phyloP scores from a whole-genome alignment of 2,113 vertebrate genomes.

The Sterrhoptilus dennistouni region DNA sequence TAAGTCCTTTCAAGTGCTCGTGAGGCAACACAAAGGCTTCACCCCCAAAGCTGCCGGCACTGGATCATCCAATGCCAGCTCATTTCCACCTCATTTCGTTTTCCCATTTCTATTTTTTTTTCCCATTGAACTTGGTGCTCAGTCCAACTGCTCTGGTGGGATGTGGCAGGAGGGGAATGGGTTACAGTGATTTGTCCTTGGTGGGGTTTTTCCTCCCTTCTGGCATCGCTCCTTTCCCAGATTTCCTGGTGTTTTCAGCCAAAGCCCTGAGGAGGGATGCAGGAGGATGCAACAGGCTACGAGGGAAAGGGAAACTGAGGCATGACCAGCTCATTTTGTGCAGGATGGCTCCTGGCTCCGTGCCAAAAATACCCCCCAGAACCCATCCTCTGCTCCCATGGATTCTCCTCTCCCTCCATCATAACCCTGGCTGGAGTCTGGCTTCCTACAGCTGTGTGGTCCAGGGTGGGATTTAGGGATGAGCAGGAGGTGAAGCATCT shows the following conservation, averaged over 20 bases:
- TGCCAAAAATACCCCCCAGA: neutral
- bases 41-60: neutral
- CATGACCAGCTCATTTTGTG: neutral
- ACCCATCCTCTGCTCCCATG: neutral
- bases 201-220: neutral
- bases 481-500: neutral
- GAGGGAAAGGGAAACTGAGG: neutral
- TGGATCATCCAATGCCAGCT: neutral
- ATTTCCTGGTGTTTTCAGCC: neutral
- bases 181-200: neutral
- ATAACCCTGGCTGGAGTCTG: neutral
- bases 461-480: neutral
- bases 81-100: neutral
- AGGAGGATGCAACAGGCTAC: neutral
- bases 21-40: neutral
- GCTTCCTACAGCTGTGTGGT: neutral
- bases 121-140: fast-evolving
- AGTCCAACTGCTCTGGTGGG: neutral
- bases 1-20: neutral
- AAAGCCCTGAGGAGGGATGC: neutral
- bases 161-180: neutral
- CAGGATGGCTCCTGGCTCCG: fast-evolving
- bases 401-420: neutral
- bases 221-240: neutral
- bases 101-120: fast-evolving